Evolutionary conservation across 2,113 vertebrate genomes (phyloP), one percentile per base, ranked within the genome.

Genomic region (Thryonomys swinderianus): DNA sequence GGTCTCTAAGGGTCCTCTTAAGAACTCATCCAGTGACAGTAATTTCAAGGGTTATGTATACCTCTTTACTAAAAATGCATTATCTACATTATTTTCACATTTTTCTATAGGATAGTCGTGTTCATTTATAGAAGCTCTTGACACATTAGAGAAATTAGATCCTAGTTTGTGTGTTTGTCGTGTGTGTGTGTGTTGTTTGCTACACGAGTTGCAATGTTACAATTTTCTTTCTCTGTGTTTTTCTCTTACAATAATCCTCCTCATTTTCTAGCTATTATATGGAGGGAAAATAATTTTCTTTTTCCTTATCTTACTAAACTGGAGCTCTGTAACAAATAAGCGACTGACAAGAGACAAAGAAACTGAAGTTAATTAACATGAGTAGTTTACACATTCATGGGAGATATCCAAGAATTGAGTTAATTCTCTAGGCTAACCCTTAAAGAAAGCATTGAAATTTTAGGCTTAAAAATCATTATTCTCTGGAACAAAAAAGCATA

Each of bases 41-140:
- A 34, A 34, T 91, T 89, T 74, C 20, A 94, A 93, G 2, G 17
- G 4, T 71, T 66, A 79, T 10, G 0, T 13, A 30, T 78, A 66
- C 55, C 2, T 76, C 6, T 16, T 86, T 84, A 27, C 48, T 48
- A 48, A 69, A 74, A 85, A 81, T 78, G 5, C 88, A n/a, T 32
- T 83, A 4, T 85, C 57, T 91, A 32, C n/a, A n/a, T 67, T 11
- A 79, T 64, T 88, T 95, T 90, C 9, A 73, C 48, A 84, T 67
- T 55, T 88, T 86, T 86, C 62, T 71, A 27, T 18, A 51, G 20
- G 16, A 4, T 83, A 85, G 55, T 57, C 23, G 40, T 5, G 69
- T 48, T 59, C 8, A 93, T 82, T 86, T 83, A 55, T 40, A 57
- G 13, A 66, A 79, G 18, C 14, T 73, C 61, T 95, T 93, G 61